Conservation (phyloP, 2,888 invertebrate genomes). For the Pristionchus exspectatus region DNA sequence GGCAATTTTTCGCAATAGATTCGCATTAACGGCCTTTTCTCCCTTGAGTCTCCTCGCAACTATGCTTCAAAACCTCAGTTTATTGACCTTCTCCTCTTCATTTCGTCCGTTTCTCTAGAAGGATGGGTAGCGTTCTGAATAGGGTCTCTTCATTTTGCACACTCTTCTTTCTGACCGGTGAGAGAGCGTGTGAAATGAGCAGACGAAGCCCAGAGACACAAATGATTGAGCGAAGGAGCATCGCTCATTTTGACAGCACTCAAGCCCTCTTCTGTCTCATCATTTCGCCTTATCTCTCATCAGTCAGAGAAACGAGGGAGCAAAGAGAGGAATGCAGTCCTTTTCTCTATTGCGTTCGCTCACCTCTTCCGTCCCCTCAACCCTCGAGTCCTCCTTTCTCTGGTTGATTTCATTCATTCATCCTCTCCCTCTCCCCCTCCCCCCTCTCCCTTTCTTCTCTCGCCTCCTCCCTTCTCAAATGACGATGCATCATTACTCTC, state of each 20-base stretch:
- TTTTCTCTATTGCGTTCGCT: not conserved
- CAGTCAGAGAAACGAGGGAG: not conserved
- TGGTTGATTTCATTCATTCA: conserved; percentile 44
- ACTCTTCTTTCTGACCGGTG: not conserved
- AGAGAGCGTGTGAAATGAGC: not conserved
- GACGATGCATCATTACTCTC: conserved; percentile 35
- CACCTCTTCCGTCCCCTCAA: not conserved
- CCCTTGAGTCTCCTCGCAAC: not conserved
- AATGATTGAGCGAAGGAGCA: not conserved
- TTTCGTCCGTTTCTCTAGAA: not conserved
- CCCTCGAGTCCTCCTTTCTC: conserved; percentile 31
- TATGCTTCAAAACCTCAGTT: not conserved
- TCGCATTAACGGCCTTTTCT: not conserved
- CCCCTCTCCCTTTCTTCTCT: conserved; percentile 17
- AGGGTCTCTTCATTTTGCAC: not conserved
- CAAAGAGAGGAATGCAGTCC: not conserved
- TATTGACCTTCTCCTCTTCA: not conserved
- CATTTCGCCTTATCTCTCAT: not conserved
- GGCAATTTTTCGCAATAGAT: not conserved
- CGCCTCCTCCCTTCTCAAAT: conserved; percentile 16
- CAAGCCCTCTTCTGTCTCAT: not conserved
- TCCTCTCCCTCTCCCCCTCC: not conserved
- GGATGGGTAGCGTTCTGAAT: not conserved
- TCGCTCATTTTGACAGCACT: not conserved
- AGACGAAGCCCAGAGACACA: not conserved